These are phyloP conservation scores for Pseudeuparius sepicola DNA, from an alignment of 2,888 invertebrate species.

Conservation along the genomic window DNA sequence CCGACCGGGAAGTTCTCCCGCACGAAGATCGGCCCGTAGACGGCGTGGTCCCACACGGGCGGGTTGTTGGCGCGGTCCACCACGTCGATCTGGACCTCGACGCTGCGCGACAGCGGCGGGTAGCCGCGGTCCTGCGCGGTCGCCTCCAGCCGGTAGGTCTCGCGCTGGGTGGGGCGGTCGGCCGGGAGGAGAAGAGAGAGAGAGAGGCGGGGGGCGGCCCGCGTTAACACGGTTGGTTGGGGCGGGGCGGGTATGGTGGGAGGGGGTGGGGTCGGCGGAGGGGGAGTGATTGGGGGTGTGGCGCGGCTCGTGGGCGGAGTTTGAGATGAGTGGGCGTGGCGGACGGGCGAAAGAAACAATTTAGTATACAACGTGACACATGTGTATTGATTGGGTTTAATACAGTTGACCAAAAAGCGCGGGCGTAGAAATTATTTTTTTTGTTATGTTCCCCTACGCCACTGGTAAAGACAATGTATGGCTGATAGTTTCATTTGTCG, in stretches of 20 bases:
- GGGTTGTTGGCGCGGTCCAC: constrained; percentile 97
- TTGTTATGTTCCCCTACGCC: no score
- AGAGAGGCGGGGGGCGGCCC: background rate
- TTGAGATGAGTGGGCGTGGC: no score
- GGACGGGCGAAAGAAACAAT: no score
- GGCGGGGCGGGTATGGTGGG: background rate
- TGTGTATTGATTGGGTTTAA: no score
- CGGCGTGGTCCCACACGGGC: constrained; percentile 93
- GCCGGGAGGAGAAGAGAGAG: no score
- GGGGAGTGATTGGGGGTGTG: constrained; percentile 1
- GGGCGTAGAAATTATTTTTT: no score
- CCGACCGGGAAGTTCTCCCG: constrained; percentile 97
- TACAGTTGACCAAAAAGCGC: no score
- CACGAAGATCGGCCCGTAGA: constrained; percentile 95
- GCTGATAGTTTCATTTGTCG: no score
- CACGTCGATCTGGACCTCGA: constrained; percentile 97
- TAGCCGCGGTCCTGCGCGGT: constrained; percentile 97
- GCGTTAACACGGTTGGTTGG: background rate
- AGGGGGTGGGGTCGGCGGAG: background rate
- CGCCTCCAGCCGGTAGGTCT: constrained; percentile 96
- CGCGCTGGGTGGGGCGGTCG: constrained; percentile 53
- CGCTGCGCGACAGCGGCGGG: constrained; percentile 90
- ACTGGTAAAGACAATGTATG: no score
- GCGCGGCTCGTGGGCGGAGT: background rate
- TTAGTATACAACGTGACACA: no score